Evolutionary conservation across 2,797 vertebrate genomes (phyloP).

Genomic region (Dermochelys coriacea): DNA sequence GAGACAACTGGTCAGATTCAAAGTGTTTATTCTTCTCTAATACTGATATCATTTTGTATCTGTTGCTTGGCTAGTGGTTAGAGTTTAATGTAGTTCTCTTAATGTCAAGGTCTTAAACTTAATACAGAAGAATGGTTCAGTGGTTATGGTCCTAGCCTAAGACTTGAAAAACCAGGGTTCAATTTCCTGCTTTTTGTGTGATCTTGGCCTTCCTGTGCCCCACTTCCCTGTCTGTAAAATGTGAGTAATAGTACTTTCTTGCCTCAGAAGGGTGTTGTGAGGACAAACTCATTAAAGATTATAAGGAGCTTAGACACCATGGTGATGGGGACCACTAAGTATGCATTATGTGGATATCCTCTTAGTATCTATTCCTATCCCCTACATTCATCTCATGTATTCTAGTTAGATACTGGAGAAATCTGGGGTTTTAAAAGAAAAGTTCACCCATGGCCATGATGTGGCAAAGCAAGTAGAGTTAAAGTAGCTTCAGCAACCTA

Average conservation of each 20-base stretch:
- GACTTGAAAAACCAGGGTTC: slow-evolving; percentile 24
- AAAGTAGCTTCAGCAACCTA: no score
- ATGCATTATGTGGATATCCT: neutral
- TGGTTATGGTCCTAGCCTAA: neutral
- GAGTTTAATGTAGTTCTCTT: neutral
- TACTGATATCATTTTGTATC: neutral
- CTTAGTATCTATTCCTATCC: neutral
- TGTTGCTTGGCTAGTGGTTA: neutral
- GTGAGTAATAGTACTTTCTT: slow-evolving; percentile 48
- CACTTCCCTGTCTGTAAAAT: slow-evolving; percentile 8
- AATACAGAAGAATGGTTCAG: neutral
- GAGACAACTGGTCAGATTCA: neutral
- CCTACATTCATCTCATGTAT: neutral
- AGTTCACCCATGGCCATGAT: neutral
- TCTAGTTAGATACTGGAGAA: neutral
- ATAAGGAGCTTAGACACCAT: neutral
- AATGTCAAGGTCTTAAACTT: neutral
- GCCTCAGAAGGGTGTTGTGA: neutral
- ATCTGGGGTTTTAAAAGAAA: neutral
- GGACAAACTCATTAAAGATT: slow-evolving; percentile 27
- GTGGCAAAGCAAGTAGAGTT: neutral
- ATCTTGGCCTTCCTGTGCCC: slow-evolving; percentile 1
- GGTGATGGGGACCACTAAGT: neutral
- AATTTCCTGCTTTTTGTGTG: slow-evolving; percentile 10
- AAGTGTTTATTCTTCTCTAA: neutral